These are phyloP conservation scores for Achroia grisella DNA, from an alignment of 1,140 invertebrate species.

Conservation along the genomic window DNA sequence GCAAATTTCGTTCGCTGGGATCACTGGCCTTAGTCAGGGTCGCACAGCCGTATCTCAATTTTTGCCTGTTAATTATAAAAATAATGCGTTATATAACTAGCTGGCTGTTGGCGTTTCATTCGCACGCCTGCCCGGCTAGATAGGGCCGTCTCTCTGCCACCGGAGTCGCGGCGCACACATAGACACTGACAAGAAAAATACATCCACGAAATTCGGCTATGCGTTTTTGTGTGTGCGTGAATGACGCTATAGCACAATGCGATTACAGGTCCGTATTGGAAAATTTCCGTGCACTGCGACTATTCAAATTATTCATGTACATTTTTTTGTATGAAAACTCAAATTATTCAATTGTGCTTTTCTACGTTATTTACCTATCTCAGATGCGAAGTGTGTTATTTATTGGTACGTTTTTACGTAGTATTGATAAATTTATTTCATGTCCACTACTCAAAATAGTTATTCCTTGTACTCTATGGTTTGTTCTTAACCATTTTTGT, in stretches of 20 bases:
- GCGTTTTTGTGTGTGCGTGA: slow-evolving; percentile 53
- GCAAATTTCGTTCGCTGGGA: slow-evolving; percentile 65
- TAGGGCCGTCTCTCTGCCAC: slow-evolving; percentile 31
- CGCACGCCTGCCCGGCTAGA: slow-evolving; percentile 6
- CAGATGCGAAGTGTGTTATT: not conserved
- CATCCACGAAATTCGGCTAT: slow-evolving; percentile 65
- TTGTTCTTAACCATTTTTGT: too few relatives aligned
- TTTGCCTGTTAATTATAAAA: slow-evolving; percentile 73
- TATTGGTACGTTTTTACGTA: not conserved
- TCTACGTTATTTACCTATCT: too few relatives aligned
- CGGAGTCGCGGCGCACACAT: slow-evolving; percentile 45
- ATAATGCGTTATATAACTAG: slow-evolving; percentile 71
- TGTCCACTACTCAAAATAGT: too few relatives aligned
- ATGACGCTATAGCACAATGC: slow-evolving; percentile 70
- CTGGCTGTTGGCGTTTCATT: slow-evolving; percentile 28
- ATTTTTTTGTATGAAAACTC: not conserved
- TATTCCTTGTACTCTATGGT: too few relatives aligned
- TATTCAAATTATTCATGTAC: not conserved
- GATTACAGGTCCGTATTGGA: slow-evolving; percentile 60
- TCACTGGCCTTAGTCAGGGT: slow-evolving; percentile 59
- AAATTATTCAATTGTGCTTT: too few relatives aligned
- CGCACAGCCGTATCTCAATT: slow-evolving; percentile 65
- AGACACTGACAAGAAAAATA: slow-evolving; percentile 55
- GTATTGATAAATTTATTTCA: too few relatives aligned
- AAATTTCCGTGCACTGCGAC: slow-evolving; percentile 9